phyloP scores from a whole-genome alignment of 2,113 vertebrate species.

The Marmota monax region DNA sequence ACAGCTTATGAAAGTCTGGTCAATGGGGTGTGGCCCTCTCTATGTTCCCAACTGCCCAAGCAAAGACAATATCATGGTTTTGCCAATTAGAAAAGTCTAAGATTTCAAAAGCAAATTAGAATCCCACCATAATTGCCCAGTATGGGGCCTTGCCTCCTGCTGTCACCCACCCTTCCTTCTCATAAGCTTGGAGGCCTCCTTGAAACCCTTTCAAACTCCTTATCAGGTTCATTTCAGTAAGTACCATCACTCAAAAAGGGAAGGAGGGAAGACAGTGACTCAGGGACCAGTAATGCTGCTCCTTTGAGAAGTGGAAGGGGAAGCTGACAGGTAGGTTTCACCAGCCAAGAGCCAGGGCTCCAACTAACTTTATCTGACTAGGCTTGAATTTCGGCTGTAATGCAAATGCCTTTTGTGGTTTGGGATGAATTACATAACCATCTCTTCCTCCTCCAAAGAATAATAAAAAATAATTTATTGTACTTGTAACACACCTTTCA shows the following conservation, averaged over 20 bases:
- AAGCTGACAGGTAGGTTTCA: neutral
- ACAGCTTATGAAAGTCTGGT: neutral
- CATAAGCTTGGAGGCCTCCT: neutral
- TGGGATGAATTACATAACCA: constrained; percentile 55
- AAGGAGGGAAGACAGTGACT: constrained; percentile 18
- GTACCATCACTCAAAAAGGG: constrained; percentile 3
- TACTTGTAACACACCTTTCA: constrained; percentile 63
- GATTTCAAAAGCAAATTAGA: constrained; percentile 38
- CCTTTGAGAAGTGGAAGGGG: neutral
- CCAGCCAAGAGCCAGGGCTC: neutral
- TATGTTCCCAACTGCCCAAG: neutral
- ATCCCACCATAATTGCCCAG: neutral
- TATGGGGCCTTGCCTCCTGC: neutral
- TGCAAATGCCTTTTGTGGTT: constrained; percentile 4
- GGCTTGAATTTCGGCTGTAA: neutral
- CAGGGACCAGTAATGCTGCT: neutral
- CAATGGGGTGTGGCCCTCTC: neutral
- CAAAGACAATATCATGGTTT: neutral
- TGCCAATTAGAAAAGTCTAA: neutral
- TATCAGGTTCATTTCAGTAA: constrained; percentile 15
- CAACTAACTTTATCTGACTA: neutral
- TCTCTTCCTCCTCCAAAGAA: constrained; percentile 66
- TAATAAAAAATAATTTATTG: constrained; percentile 76
- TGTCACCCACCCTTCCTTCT: neutral
- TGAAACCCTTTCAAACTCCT: constrained; percentile 59